A percentile compares a stretch with the other conserved stretches of the same genome.
These are phyloP conservation scores for Poeciliopsis gracilis DNA, from an alignment of 2,797 vertebrate genomes.

Conservation along the genomic window DNA sequence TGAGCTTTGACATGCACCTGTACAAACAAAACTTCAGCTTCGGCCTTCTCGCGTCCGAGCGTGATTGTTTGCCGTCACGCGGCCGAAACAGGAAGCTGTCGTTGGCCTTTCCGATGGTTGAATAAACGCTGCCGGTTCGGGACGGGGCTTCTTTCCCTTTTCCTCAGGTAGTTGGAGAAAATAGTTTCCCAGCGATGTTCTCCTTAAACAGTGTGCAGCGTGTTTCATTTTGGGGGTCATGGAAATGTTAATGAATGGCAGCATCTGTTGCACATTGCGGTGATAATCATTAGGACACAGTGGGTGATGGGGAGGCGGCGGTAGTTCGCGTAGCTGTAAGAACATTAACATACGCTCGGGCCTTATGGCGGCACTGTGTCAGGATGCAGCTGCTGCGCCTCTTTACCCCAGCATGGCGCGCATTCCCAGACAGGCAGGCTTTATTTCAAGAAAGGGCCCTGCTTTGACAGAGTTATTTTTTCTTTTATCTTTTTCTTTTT, in stretches of 20 bases:
- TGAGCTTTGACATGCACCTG: neutral
- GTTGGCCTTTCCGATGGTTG: conserved; percentile 8
- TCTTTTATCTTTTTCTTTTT: neutral
- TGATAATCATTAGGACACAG: conserved; percentile 63
- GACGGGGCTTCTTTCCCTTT: conserved; percentile 7
- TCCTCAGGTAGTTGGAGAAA: conserved; percentile 23
- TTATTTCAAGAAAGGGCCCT: conserved; percentile 22
- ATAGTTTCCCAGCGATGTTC: conserved; percentile 27
- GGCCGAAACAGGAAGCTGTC: neutral
- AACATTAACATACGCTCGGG: conserved; percentile 60
- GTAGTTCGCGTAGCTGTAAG: conserved; percentile 49
- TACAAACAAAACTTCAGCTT: neutral
- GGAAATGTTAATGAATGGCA: conserved; percentile 68
- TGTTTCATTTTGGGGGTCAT: conserved; percentile 61
- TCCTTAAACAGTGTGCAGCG: conserved; percentile 41
- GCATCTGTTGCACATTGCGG: conserved; percentile 65
- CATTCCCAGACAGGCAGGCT: conserved; percentile 32
- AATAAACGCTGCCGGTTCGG: conserved; percentile 23
- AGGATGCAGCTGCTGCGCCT: conserved; percentile 34
- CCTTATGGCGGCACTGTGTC: conserved; percentile 26
- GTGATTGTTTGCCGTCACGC: conserved; percentile 3
- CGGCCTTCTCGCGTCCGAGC: neutral
- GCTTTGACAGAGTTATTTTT: conserved; percentile 18
- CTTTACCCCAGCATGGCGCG: conserved; percentile 31
- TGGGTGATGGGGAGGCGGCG: conserved; percentile 41